Evolutionary conservation across 2,888 invertebrate species (phyloP).

Genomic region (Plusia festucae): DNA sequence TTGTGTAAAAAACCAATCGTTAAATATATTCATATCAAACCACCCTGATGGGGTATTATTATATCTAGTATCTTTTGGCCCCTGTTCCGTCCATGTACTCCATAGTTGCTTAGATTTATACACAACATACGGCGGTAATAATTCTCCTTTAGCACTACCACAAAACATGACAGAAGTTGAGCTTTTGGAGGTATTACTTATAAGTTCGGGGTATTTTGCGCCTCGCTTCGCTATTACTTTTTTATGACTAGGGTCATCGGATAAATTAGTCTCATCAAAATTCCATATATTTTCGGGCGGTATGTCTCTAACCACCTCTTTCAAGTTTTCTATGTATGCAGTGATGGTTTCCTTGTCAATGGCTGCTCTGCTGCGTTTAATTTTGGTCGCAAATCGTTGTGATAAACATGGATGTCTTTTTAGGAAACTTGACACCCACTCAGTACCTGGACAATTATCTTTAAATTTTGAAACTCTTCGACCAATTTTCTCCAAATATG

Average conservation of each 20-base stretch:
- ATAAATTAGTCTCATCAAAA: too few species aligned
- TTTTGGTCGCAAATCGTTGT: too few species aligned
- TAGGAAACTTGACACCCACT: too few species aligned
- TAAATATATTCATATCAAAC: conserved; percentile 13
- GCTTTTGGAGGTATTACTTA: neutral
- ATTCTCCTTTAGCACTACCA: neutral
- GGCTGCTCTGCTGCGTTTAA: too few species aligned
- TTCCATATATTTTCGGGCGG: conserved; percentile 28
- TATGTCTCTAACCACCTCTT: conserved; percentile 36
- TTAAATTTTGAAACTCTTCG: conserved; percentile 12
- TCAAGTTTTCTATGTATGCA: conserved; percentile 38
- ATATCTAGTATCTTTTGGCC: neutral
- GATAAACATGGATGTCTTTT: too few species aligned
- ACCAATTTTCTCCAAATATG: too few species aligned
- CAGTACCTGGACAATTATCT: conserved; percentile 20
- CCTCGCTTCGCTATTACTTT: too few species aligned
- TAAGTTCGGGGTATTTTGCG: too few species aligned
- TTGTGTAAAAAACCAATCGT: too few species aligned
- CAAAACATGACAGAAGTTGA: neutral
- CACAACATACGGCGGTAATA: neutral
- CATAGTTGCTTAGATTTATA: neutral
- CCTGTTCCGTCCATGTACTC: neutral
- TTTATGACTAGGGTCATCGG: too few species aligned
- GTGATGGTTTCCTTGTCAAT: conserved; percentile 28
- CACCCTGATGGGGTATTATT: neutral